Base-by-base conservation (phyloP, 1,140 invertebrate species). In the Magallana gigas region DNA sequence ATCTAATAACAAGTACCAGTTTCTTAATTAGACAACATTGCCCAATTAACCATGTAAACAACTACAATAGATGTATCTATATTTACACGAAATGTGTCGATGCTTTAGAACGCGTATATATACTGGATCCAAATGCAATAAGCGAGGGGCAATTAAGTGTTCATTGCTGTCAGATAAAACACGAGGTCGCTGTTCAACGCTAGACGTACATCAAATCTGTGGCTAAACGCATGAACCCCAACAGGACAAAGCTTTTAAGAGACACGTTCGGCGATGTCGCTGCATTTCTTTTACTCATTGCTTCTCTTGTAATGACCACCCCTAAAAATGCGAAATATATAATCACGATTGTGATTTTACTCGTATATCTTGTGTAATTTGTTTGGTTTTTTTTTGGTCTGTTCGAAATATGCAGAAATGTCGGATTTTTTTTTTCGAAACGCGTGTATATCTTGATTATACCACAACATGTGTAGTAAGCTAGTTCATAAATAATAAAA, bases 11-110 rank as follows among this genome's bases (percentile, higher is more conserved):
- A 48, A 48, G 1, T 48, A 48, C 2, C 5, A 48, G 5, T 29
- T 29, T 23, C 36, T 76, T 76, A 76, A 76, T 76, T 76, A 76
- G 68, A 76, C 68, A 18, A 76, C 68, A 11, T 76, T 76, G 68
- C 36, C 60, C 18, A 76, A 76, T 76, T 76, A 76, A 11, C 68
- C 23, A 11, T 76, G 68, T 76, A 76, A 76, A 76, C 68, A 29
- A 29, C 36, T 12, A 76, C 68, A 76, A 29, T 29, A 36, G 29
- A 64, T 29, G 68, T 18, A 29, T 76, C 68, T 76, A 76, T 76
- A 76, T 76, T 76, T 76, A 76, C 68, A 36, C 68, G 23, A 8
- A 76, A 76, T 76, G 68, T 76, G 68, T 76, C 68, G 18, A 9
- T 76, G 12, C 68, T 36, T 29, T 76, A 48, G 36, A 48, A 0